A percentile compares a stretch with the other conserved stretches of the same genome.
Evolutionary conservation across 1,140 invertebrate species (phyloP).

Genomic region (Solen grandis): DNA sequence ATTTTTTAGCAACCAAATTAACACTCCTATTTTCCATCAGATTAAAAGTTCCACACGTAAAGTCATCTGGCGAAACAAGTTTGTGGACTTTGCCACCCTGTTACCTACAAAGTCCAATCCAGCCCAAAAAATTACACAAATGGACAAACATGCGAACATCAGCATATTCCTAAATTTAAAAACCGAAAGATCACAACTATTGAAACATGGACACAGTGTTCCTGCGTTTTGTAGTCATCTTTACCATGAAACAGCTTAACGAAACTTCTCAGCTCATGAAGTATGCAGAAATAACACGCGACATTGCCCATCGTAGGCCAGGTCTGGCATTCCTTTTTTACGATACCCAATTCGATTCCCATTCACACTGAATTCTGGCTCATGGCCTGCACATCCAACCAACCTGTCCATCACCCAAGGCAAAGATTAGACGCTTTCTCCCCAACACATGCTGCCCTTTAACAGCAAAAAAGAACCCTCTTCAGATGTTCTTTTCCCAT

Average conservation of each 20-base stretch:
- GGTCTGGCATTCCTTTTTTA: not conserved
- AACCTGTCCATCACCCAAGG: not conserved
- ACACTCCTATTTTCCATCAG: not conserved
- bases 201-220: constrained; percentile 22
- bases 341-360: not conserved
- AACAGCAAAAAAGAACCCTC: not conserved
- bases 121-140: not conserved
- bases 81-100: constrained; percentile 14
- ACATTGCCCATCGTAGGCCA: not conserved
- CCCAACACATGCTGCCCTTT: not conserved
- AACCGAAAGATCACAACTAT: not conserved
- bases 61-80: constrained; percentile 33
- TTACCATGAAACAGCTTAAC: not conserved
- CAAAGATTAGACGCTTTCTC: not conserved
- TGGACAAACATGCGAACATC: constrained; percentile 3
- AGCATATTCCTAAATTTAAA: not conserved
- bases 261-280: constrained; percentile 14
- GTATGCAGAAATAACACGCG: constrained; percentile 17
- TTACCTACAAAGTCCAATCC: not conserved
- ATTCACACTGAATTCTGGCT: not conserved
- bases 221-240: not conserved
- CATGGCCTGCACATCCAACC: not conserved
- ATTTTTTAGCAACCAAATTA: not conserved
- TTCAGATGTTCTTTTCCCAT: not conserved
- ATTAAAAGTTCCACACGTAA: constrained; percentile 2